These are phyloP conservation scores for Ptilonorhynchus violaceus DNA, from an alignment of 2,113 vertebrate species.

Conservation along the genomic window DNA sequence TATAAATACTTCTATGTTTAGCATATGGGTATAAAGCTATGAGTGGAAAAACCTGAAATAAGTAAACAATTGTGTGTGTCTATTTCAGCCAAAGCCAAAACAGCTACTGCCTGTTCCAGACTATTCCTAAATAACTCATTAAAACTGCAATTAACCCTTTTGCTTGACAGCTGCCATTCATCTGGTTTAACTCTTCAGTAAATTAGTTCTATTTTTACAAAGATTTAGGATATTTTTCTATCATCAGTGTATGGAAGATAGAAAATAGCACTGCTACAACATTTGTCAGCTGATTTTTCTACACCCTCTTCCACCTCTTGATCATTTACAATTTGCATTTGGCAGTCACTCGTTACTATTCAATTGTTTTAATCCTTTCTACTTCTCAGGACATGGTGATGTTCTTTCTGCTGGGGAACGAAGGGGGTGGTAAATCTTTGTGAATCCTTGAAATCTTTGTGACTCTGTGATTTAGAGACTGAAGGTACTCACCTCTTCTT, in stretches of 20 bases:
- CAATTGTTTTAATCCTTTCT: conserved; percentile 10
- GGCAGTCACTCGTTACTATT: not conserved
- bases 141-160: not conserved
- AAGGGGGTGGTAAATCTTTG: not conserved
- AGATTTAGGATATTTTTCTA: not conserved
- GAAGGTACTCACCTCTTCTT: not conserved
- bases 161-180: not conserved
- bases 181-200: not conserved
- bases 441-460: not conserved
- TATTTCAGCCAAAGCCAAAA: not conserved
- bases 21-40: not conserved
- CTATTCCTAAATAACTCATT: not conserved
- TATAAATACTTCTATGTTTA: not conserved
- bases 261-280: not conserved
- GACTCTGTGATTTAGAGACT: not conserved
- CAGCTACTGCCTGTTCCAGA: not conserved
- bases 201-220: not conserved
- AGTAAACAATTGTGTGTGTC: not conserved
- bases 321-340: not conserved
- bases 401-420: not conserved
- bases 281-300: not conserved
- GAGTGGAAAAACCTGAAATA: not conserved
- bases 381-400: not conserved
- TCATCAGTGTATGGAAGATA: not conserved
- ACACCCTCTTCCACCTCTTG: not conserved